These are phyloP conservation scores for Cephus pygmeus DNA, from an alignment of 2,888 invertebrate species.

Conservation along the genomic window DNA sequence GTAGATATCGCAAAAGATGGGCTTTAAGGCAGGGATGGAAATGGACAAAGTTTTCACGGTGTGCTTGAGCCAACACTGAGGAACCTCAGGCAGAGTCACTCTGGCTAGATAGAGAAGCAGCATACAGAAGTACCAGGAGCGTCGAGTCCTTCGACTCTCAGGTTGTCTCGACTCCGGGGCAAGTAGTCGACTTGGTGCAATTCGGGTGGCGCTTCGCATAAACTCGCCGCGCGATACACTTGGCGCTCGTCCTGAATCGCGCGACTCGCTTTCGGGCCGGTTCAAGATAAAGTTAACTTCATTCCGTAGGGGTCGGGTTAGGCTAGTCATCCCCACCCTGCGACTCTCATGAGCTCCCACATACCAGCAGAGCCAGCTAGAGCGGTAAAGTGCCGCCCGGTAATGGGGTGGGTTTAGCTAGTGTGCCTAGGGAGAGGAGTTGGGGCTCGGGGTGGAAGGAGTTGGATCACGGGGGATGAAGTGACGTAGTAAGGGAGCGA, in stretches of 20 bases:
- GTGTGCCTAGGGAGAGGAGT: slow-evolving; percentile 20
- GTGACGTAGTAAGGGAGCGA: slow-evolving; percentile 26
- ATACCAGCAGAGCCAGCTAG: slow-evolving; percentile 10
- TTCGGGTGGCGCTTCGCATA: slow-evolving; percentile 37
- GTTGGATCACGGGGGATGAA: slow-evolving; percentile 13
- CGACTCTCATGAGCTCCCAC: background rate
- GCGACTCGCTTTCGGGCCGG: slow-evolving; percentile 24
- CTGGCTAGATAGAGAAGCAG: background rate
- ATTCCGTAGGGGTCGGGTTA: slow-evolving; percentile 22
- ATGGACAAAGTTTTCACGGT: slow-evolving; percentile 56
- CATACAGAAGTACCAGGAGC: background rate
- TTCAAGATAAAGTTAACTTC: slow-evolving; percentile 48
- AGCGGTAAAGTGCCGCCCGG: slow-evolving; percentile 35
- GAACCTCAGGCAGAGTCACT: slow-evolving; percentile 11
- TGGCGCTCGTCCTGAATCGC: slow-evolving; percentile 48
- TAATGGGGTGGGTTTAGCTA: slow-evolving; percentile 22
- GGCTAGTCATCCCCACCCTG: background rate
- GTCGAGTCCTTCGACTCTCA: slow-evolving; percentile 18
- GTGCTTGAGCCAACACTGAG: slow-evolving; percentile 26
- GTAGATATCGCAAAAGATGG: slow-evolving; percentile 40
- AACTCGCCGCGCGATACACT: slow-evolving; percentile 53
- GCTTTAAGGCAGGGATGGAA: slow-evolving; percentile 51
- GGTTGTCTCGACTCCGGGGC: slow-evolving; percentile 22
- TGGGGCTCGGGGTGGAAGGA: slow-evolving; percentile 13
- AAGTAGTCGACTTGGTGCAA: background rate